These are phyloP conservation scores for Melanostigma gelatinosum DNA, from an alignment of 2,113 vertebrate genomes.

Conservation along the genomic window DNA sequence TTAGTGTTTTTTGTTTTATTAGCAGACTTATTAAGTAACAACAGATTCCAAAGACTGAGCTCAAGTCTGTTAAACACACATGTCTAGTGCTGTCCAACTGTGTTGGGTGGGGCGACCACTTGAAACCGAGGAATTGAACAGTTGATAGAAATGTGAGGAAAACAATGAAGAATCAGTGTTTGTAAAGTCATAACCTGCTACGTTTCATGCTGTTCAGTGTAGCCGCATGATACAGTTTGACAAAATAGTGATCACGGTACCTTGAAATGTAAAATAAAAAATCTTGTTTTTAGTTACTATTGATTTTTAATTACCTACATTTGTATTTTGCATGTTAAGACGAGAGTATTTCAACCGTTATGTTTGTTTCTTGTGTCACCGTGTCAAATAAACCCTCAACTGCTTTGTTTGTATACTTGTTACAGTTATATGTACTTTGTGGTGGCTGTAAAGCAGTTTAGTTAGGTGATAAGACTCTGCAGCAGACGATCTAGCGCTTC, in stretches of 20 bases:
- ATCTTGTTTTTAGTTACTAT: not conserved
- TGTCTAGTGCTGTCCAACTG: constrained; percentile 23
- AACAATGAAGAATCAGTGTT: not conserved
- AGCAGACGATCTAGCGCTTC: not conserved
- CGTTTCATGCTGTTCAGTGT: not conserved
- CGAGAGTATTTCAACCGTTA: not conserved
- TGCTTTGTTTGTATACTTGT: constrained; percentile 27
- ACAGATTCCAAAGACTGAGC: constrained; percentile 44
- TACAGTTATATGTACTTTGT: not conserved
- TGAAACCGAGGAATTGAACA: not conserved
- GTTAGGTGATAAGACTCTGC: not conserved
- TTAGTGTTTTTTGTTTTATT: constrained; percentile 55
- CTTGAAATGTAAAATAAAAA: not conserved
- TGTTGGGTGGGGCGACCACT: constrained; percentile 1
- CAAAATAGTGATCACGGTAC: not conserved
- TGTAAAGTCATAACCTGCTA: not conserved
- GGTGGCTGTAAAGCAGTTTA: constrained; percentile 21
- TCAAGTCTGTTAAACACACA: constrained; percentile 1
- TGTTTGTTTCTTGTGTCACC: not conserved
- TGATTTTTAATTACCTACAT: not conserved
- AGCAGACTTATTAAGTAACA: constrained; percentile 61
- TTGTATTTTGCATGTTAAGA: not conserved
- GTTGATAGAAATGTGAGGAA: not conserved
- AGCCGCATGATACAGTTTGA: not conserved
- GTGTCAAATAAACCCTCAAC: not conserved